Evolutionary conservation across 2,797 vertebrate genomes (phyloP), one percentile per base, ranked within the genome.

Genomic region (Lutjanus campechanus): DNA sequence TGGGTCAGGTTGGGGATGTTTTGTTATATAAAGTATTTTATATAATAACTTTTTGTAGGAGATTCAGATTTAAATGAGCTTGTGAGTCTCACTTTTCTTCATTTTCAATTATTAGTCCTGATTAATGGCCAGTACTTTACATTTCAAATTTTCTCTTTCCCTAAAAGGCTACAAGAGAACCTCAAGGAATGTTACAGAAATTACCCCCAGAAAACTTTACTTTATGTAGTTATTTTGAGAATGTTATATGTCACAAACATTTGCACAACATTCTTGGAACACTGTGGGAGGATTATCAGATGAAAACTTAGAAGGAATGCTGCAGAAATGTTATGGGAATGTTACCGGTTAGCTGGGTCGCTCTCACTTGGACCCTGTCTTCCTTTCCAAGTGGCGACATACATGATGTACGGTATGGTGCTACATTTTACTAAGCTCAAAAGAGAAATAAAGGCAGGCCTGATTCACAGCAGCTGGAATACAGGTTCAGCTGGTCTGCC

Each of bases 401-500:
- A 13, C 54, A 62, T 50, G n/a, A 59, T 55, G 20, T 29, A 25
- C 44, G 13, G 44, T 55, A 71, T 43, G n/a, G 7, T 46, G 44
- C 16, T 11, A 64, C 46, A 25, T 59, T 40, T 53, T 17, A 20
- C 15, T 10, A 67, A 15, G 12, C 20, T 65, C 8, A 5, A 60
- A 56, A 2, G 29, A 66, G 11, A 62, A 66, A 74, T 56, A 0
- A 67, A 73, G 22, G 22, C 11, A 15, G 2, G 11, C 16, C 36
- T 63, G 41, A 36, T 73, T 11, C 70, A 68, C 5, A 5, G 40
- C 54, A 49, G 47, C 8, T 46, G 8, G 12, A 66, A 4, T 56
- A n/a, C 5, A 16, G 20, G 22, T 58, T 72, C 54, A 72, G 59
- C 44, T 50, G 47, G 40, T 15, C 44, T 59, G 60, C 62, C 55